A percentile compares a stretch with the other conserved stretches of the same genome.
phyloP scores from a whole-genome alignment of 1,140 invertebrate genomes.

The Stegodyphus mimosarum region DNA sequence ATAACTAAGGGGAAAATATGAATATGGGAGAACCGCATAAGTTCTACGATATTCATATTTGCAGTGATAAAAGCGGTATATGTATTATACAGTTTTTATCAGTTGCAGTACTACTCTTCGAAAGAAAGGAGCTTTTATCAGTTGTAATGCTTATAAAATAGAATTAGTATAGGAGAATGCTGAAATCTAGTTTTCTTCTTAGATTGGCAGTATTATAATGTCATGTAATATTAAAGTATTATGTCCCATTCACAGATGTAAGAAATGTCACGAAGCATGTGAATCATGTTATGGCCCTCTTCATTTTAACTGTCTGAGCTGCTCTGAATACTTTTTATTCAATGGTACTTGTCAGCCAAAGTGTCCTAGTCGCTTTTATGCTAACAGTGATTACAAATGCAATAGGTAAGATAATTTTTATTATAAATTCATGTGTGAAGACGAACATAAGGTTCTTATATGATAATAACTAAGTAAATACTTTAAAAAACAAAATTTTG shows the following conservation, averaged over 20 bases:
- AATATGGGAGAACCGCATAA: background rate
- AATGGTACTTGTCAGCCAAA: constrained; percentile 12
- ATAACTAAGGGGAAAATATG: background rate
- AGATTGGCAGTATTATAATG: background rate
- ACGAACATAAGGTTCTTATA: background rate
- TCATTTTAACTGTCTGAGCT: constrained; percentile 14
- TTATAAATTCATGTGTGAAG: background rate
- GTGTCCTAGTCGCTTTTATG: constrained; percentile 23
- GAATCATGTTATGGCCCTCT: constrained; percentile 22
- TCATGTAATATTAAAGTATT: background rate
- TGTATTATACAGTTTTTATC: no score
- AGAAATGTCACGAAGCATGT: constrained; percentile 21
- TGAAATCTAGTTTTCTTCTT: background rate
- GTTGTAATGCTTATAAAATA: background rate
- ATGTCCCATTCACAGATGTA: constrained; percentile 10
- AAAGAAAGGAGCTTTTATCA: background rate
- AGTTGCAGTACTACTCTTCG: no score
- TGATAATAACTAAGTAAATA: background rate
- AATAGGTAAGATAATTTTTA: constrained; percentile 13
- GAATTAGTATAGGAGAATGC: background rate
- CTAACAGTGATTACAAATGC: background rate
- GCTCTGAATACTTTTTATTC: background rate
- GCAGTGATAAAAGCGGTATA: no score
- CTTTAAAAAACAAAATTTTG: background rate
- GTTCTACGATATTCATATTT: no score